Conservation (phyloP, 2,797 vertebrate species). For the Pempheris klunzingeri region DNA sequence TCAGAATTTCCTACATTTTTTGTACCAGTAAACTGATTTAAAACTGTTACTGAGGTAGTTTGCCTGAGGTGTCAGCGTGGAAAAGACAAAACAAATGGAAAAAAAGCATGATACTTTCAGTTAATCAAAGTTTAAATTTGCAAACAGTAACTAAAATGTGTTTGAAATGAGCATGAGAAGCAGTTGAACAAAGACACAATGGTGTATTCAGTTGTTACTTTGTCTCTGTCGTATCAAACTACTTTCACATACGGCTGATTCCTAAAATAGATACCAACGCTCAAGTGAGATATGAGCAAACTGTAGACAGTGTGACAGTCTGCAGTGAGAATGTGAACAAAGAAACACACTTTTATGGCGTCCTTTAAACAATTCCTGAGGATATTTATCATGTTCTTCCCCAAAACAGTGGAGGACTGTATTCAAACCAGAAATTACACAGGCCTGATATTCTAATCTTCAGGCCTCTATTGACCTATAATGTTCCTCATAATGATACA, state of each 20-base stretch:
- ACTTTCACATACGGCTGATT: background rate
- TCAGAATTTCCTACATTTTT: background rate
- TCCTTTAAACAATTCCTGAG: background rate
- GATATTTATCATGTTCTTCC: background rate
- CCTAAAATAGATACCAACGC: background rate
- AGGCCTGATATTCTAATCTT: background rate
- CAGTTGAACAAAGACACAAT: background rate
- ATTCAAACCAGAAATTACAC: background rate
- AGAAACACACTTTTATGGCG: background rate
- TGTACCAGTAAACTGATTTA: background rate
- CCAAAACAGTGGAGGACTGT: background rate
- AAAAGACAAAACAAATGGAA: background rate
- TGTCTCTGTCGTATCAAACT: background rate
- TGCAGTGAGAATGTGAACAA: background rate
- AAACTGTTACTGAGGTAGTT: background rate
- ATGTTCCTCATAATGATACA: background rate
- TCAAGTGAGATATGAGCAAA: background rate
- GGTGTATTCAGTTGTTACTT: background rate
- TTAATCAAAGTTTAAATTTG: background rate
- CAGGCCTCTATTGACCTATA: background rate
- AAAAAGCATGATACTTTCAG: background rate
- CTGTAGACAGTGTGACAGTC: background rate
- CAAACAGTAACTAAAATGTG: background rate
- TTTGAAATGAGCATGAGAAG: background rate
- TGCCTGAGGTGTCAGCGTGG: background rate